These are phyloP conservation scores for Apus apus DNA, from an alignment of 2,113 vertebrate genomes.

Conservation along the genomic window DNA sequence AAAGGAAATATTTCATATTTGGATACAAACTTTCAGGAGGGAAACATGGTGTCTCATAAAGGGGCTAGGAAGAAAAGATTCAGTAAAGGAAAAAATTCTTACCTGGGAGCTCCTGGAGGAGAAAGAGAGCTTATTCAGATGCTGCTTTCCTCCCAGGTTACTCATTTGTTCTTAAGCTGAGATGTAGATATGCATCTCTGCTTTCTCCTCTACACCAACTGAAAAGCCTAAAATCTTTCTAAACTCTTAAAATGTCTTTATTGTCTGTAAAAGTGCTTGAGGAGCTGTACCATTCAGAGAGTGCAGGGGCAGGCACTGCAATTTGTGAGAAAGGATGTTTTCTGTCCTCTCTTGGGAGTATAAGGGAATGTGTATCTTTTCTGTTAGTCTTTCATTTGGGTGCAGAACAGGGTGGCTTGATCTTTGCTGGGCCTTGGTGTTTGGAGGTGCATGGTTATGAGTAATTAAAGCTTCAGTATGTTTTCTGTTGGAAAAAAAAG, in stretches of 20 bases:
- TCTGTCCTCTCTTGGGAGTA: not conserved
- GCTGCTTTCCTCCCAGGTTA: not conserved
- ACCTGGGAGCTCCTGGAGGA: not conserved
- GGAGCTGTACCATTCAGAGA: not conserved
- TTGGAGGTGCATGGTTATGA: not conserved
- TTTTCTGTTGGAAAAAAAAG: not conserved
- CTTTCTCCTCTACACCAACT: not conserved
- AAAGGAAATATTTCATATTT: not conserved
- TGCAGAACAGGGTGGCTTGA: not conserved
- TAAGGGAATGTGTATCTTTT: not conserved
- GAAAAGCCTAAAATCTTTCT: not conserved
- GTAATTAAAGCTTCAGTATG: not conserved
- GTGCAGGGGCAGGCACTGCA: not conserved
- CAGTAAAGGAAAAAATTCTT: not conserved
- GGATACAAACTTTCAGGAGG: not conserved
- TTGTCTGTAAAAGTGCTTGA: not conserved
- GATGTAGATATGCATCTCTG: not conserved
- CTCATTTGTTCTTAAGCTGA: not conserved
- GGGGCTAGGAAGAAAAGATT: not conserved
- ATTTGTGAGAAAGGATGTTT: not conserved
- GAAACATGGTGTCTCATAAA: not conserved
- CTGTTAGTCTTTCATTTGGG: not conserved
- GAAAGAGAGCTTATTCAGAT: not conserved
- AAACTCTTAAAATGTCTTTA: not conserved
- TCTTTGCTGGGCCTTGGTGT: not conserved